A percentile compares a stretch with the other conserved stretches of the same genome.
These are phyloP conservation scores for Holotrichia oblita DNA, from an alignment of 1,140 invertebrate species.

Conservation along the genomic window DNA sequence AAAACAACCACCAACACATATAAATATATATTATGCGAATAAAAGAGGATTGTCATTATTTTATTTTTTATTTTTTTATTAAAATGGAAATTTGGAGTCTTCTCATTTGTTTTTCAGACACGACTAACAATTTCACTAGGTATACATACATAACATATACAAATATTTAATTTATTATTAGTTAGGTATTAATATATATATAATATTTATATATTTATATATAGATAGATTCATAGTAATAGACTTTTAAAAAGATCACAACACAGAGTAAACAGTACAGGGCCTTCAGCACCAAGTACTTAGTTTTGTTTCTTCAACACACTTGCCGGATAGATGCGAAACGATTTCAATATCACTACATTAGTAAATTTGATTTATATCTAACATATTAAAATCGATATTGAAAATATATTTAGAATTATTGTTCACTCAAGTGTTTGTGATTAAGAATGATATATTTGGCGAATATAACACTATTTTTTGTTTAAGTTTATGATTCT, in stretches of 20 bases:
- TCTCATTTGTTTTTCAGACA: slow-evolving; percentile 45
- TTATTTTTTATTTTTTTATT: slow-evolving; percentile 32
- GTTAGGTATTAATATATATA: slow-evolving; percentile 59
- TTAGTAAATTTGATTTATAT: slow-evolving; percentile 15
- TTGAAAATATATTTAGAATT: slow-evolving; percentile 5
- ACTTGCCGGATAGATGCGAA: not conserved
- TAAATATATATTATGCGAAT: slow-evolving; percentile 47
- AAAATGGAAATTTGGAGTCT: slow-evolving; percentile 49
- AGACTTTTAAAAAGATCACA: slow-evolving; percentile 63
- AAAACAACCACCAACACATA: slow-evolving; percentile 57
- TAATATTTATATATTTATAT: slow-evolving; percentile 37
- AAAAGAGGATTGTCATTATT: slow-evolving; percentile 59
- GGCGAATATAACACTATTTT: too few species aligned
- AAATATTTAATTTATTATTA: slow-evolving; percentile 59
- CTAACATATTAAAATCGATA: slow-evolving; percentile 2
- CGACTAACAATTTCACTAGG: slow-evolving; percentile 47
- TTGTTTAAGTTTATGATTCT: too few species aligned
- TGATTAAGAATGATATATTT: too few species aligned
- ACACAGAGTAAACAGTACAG: slow-evolving; percentile 60
- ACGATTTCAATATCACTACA: slow-evolving; percentile 13
- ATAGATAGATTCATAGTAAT: slow-evolving; percentile 62
- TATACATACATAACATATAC: slow-evolving; percentile 61
- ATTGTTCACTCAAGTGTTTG: not conserved
- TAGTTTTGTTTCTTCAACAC: slow-evolving; percentile 19
- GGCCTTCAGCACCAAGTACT: slow-evolving; percentile 42